Conservation (phyloP, 2,797 vertebrate genomes). For the Helostoma temminkii region DNA sequence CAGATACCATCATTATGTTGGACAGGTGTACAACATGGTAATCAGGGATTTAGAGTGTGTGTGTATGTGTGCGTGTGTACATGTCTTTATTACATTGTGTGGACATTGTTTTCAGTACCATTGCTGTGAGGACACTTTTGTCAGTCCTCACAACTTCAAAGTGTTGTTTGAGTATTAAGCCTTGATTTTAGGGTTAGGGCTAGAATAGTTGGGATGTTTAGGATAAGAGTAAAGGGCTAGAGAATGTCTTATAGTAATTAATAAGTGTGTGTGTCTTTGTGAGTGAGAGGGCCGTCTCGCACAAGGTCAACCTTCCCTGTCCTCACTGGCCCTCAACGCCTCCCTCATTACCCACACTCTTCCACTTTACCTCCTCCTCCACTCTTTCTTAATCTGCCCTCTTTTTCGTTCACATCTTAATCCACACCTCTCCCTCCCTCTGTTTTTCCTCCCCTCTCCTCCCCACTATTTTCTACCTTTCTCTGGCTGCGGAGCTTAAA, state of each 20-base stretch:
- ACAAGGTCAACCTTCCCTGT: constrained; percentile 56
- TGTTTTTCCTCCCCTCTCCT: background rate
- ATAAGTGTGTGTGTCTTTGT: constrained; percentile 2
- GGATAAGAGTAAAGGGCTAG: no score
- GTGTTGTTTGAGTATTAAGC: no score
- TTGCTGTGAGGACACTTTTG: background rate
- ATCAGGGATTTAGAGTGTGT: constrained; percentile 77
- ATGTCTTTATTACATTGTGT: background rate
- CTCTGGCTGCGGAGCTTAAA: constrained; percentile 48
- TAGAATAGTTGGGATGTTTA: no score
- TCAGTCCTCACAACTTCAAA: no score
- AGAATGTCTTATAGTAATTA: no score
- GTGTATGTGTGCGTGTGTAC: constrained; percentile 18
- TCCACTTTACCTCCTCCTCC: constrained; percentile 15
- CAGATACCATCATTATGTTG: constrained; percentile 81
- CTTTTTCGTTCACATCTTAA: constrained; percentile 56
- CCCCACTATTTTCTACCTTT: constrained; percentile 39
- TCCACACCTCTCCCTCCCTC: constrained; percentile 17
- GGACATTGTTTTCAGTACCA: background rate
- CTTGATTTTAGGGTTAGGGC: background rate
- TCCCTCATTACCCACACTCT: constrained; percentile 40
- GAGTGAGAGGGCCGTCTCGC: constrained; percentile 3
- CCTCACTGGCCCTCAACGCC: constrained; percentile 47
- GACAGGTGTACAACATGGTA: constrained; percentile 81
- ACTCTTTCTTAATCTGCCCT: constrained; percentile 12